Evolutionary conservation across 2,113 vertebrate species (phyloP).

Genomic region (Epinephelus moara): DNA sequence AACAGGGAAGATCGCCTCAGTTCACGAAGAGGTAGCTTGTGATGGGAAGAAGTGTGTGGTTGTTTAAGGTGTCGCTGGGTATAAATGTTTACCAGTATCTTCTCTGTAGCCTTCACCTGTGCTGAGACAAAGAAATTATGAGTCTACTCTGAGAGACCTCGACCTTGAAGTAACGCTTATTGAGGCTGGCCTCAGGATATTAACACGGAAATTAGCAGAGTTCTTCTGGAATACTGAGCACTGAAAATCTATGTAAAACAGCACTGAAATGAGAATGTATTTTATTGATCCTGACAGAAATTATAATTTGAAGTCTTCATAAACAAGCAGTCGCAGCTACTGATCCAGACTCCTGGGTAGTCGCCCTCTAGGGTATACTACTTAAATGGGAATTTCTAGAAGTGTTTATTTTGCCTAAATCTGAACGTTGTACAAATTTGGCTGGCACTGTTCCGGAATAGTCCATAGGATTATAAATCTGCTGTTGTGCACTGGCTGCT

Average conservation of each 20-base stretch:
- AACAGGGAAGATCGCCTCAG: conserved; percentile 22
- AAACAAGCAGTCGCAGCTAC: not conserved
- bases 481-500: not conserved
- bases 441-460: conserved; percentile 21
- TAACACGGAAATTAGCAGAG: conserved; percentile 3
- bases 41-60: conserved; percentile 16
- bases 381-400: not conserved
- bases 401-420: conserved; percentile 20
- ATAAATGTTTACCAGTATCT: conserved; percentile 13
- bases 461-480: not conserved
- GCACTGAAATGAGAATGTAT: conserved; percentile 51
- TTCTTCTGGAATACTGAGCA: conserved; percentile 27
- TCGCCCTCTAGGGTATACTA: not conserved
- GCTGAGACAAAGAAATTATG: conserved; percentile 5
- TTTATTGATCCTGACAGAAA: conserved; percentile 2
- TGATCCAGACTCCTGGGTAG: not conserved
- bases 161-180: conserved; percentile 25
- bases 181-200: conserved; percentile 40
- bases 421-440: conserved; percentile 4
- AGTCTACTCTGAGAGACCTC: conserved; percentile 10
- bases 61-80: conserved; percentile 18
- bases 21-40: conserved; percentile 25
- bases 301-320: not conserved
- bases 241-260: conserved; percentile 42
- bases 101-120: conserved; percentile 32